Base-by-base conservation (phyloP, 2,113 vertebrate species). In the Glaucomys volans region DNA sequence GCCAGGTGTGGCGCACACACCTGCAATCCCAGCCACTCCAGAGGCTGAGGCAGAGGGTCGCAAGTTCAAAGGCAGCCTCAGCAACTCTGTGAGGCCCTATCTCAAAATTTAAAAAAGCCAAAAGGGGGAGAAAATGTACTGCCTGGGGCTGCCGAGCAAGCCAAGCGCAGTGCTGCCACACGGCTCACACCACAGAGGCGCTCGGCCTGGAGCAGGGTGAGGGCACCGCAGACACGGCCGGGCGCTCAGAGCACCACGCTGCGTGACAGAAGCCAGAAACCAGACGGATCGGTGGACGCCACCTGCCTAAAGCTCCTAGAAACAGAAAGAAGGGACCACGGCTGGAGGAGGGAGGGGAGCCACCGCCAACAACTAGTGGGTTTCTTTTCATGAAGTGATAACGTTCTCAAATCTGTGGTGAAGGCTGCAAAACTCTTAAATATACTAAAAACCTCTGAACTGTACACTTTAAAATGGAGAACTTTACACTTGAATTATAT, bases 241-340 rank as follows among this genome's bases (percentile, higher is more conserved):
- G 54, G 42, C 62, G 42, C 22, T 50, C 40, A 67, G 35, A 52
- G 66, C 13, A 59, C 17, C 4, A 62, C 0, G 18, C 2, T 47
- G 18, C 1, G 0, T 11, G 9, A 64, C 82, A 6, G 0, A 67
- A 74, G n/a, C 8, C 82, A 64, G 28, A 2, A 1, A 2, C 37
- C 24, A 47, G 44, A 37, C 20, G 47, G 20, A 7, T 47, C 8
- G 1, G 0, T 8, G 0, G 8, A 42, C 9, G 37, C 10, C 4
- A 26, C 30, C 32, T 59, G 26, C 6, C 8, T 7, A 26, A 37
- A 35, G n/a, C 17, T 47, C 44, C 62, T 42, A 91, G n/a, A 59
- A 57, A 30, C 20, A 16, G 37, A 44, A 20, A 67, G 28, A 74
- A 57, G 57, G 59, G 40, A 50, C 26, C 2, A 20, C n/a, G 10